Evolutionary conservation across 2,888 invertebrate genomes (phyloP).

Genomic region (Netelia inedita): DNA sequence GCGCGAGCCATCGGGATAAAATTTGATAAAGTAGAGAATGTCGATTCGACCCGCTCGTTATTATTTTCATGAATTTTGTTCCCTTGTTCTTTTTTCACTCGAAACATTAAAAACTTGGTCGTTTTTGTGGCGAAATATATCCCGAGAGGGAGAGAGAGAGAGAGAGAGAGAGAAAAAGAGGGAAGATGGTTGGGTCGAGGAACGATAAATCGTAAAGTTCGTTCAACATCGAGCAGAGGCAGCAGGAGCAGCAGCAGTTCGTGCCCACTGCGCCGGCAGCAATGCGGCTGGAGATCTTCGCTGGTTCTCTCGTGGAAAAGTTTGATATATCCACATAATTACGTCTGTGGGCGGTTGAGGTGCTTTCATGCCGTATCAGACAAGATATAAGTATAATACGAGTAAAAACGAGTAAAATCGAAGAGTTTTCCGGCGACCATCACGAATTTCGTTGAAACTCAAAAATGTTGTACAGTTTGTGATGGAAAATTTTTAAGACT

Average conservation of each 20-base stretch:
- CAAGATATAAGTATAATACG: constrained; percentile 49
- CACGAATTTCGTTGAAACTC: not conserved
- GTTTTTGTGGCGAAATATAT: constrained; percentile 37
- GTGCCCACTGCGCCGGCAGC: constrained; percentile 52
- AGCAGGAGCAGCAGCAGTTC: constrained; percentile 44
- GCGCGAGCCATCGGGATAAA: not conserved
- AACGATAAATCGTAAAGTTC: constrained; percentile 68
- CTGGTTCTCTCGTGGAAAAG: constrained; percentile 63
- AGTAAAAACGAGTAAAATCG: constrained; percentile 21
- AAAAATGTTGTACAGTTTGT: too few species aligned
- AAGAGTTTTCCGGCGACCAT: constrained; percentile 1
- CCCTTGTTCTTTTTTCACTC: not conserved
- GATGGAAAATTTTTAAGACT: too few species aligned
- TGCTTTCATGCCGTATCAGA: constrained; percentile 56
- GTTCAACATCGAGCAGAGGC: constrained; percentile 48
- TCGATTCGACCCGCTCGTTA: not conserved
- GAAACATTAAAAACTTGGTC: constrained; percentile 45
- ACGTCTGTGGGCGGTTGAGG: constrained; percentile 72
- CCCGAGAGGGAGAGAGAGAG: not conserved
- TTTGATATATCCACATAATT: constrained; percentile 82
- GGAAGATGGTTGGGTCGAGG: constrained; percentile 36
- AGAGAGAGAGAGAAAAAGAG: not conserved
- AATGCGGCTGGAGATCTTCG: constrained; percentile 60
- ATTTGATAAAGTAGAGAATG: not conserved
- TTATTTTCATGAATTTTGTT: not conserved